A percentile compares a stretch with the other conserved stretches of the same genome.
Conservation (phyloP, 2,888 invertebrate species). For the Limnephilus marmoratus region DNA sequence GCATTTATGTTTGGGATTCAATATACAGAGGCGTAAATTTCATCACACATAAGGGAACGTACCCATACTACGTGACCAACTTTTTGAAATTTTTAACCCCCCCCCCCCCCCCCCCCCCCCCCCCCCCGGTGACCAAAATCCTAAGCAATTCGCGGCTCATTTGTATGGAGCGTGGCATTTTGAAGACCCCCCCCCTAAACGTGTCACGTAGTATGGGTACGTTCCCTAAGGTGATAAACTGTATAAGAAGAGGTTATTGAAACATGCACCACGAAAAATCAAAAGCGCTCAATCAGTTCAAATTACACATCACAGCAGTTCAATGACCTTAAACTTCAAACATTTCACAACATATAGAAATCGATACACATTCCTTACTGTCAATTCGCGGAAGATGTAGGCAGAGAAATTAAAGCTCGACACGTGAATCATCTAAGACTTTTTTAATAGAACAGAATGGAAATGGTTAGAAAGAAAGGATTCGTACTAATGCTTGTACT, state of each 20-base stretch:
- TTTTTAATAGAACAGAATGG: background rate
- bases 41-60: too few relatives aligned
- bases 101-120: too few relatives aligned
- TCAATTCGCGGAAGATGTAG: background rate
- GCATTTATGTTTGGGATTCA: too few relatives aligned
- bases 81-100: too few relatives aligned
- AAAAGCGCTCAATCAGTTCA: background rate
- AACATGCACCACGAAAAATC: background rate
- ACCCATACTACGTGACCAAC: too few relatives aligned
- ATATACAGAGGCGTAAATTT: background rate
- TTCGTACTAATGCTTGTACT: background rate
- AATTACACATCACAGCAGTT: background rate
- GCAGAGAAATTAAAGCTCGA: background rate
- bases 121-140: too few relatives aligned
- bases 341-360: background rate
- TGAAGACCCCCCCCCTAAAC: too few relatives aligned
- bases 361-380: background rate
- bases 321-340: background rate
- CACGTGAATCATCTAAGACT: background rate
- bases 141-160: too few relatives aligned
- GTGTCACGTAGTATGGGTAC: too few relatives aligned
- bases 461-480: background rate
- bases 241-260: too few relatives aligned
- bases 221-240: too few relatives aligned
- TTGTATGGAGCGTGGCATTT: too few relatives aligned